Percentiles rank a stretch among this genome's conserved stretches.
Evolutionary conservation across 2,797 vertebrate species (phyloP).

Genomic region (Ibycter americanus): DNA sequence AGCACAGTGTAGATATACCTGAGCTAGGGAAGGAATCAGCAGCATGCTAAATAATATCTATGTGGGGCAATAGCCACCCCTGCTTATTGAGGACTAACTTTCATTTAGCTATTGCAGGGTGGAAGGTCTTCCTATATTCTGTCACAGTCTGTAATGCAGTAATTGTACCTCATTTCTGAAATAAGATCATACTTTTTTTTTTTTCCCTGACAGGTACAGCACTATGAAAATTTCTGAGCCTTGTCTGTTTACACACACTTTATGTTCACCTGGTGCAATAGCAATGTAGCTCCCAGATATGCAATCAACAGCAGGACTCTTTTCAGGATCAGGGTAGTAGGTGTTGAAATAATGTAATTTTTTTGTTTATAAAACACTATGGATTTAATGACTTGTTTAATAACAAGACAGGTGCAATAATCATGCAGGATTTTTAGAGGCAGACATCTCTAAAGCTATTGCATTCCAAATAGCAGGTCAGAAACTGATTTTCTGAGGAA

Average conservation of each 20-base stretch:
- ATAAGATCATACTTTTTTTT: background rate
- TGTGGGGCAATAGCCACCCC: background rate
- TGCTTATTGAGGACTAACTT: background rate
- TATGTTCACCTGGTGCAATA: background rate
- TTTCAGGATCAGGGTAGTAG: background rate
- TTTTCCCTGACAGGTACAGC: background rate
- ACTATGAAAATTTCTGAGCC: background rate
- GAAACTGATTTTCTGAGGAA: slow-evolving; percentile 2
- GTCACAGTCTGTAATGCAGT: background rate
- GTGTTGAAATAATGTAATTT: background rate
- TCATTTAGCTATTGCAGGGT: background rate
- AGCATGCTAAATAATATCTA: background rate
- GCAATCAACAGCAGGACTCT: background rate
- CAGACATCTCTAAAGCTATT: background rate
- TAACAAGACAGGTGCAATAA: background rate
- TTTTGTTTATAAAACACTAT: background rate
- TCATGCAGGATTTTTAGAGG: background rate
- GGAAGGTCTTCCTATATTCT: background rate
- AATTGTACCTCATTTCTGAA: slow-evolving; percentile 12
- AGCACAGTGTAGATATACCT: background rate
- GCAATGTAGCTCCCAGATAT: background rate
- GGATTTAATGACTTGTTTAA: slow-evolving; percentile 17
- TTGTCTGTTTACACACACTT: background rate
- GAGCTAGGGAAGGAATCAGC: background rate
- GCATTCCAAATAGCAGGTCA: background rate